Conservation (phyloP, 2,888 invertebrate genomes). For the Polylopha cassiicola region DNA sequence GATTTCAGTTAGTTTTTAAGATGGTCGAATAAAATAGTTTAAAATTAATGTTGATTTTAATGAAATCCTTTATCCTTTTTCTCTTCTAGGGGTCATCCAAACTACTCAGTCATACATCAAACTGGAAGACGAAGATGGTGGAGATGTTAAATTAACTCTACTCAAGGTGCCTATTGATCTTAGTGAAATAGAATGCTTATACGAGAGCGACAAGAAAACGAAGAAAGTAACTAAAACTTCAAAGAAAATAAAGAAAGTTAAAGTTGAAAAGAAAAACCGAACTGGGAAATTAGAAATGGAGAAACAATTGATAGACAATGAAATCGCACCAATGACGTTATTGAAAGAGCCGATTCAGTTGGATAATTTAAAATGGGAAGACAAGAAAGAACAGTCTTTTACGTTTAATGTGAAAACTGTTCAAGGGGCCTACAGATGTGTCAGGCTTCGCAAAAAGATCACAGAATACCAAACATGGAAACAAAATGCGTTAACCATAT, state of each 20-base stretch:
- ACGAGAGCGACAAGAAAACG: constrained; percentile 25
- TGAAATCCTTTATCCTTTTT: constrained; percentile 31
- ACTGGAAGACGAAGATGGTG: constrained; percentile 48
- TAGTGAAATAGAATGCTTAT: constrained; percentile 35
- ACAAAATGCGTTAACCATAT: constrained; percentile 47
- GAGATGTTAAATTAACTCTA: constrained; percentile 41
- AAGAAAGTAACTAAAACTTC: constrained; percentile 5
- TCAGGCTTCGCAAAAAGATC: constrained; percentile 24
- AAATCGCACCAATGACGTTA: constrained; percentile 28
- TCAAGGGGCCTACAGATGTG: constrained; percentile 26
- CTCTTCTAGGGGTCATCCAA: constrained; percentile 57
- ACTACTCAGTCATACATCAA: constrained; percentile 45
- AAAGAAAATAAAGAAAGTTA: constrained; percentile 2
- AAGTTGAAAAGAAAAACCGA: constrained; percentile 13
- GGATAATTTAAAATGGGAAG: constrained; percentile 34
- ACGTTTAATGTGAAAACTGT: constrained; percentile 40
- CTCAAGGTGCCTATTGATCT: constrained; percentile 50
- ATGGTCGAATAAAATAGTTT: constrained; percentile 8
- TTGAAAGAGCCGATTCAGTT: constrained; percentile 48
- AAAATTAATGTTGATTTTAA: constrained; percentile 8
- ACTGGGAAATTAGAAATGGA: constrained; percentile 1
- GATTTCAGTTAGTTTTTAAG: constrained; percentile 3
- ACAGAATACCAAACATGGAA: constrained; percentile 39
- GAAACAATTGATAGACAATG: constrained; percentile 16
- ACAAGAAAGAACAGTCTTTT: constrained; percentile 25